Evolutionary conservation across 2,797 vertebrate species (phyloP), one percentile per base, ranked within the genome.

Genomic region (Poeciliopsis paucimaculata): DNA sequence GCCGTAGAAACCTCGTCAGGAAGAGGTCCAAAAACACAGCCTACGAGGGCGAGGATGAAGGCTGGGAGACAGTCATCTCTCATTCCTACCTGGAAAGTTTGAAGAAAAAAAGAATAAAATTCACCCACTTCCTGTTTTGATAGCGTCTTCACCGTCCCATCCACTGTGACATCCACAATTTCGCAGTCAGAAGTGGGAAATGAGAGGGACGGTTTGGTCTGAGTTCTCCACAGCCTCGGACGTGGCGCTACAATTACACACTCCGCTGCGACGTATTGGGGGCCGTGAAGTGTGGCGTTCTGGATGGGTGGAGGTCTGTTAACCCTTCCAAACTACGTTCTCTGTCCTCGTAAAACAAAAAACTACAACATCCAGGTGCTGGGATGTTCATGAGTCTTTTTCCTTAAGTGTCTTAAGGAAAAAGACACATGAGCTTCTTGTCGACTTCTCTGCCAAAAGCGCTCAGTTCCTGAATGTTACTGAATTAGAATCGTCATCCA

Each of bases 151-250:
- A 20, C 72, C 49, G 36, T 72, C 43, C 77, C 47, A 23, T 3
- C 49, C 0, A 18, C 2, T 16, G 86, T 76, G 31, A 85, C 90
- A 94, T 96, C 90, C 92, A 90, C 94, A 97, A 96, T 96, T 97
- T 97, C 95, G 97, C 90, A 83, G 95, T 93, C 93, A 95, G 94
- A 91, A 95, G 88, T 91, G 93, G 93, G 97, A 75, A 96, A 96
- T 97, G 97, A 98, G 96, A 97, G 87, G 93, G 96, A 95, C 96
- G 97, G 97, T 98, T 98, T 97, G 96, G 96, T 95, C 94, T 95
- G 95, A 96, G 97, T 97, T 96, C 95, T 96, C 95, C 95, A 90
- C 95, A 95, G 95, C 91, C 87, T 93, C 93, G 93, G 96, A 96
- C 95, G 96, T 95, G 95, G 96, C 96, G 96, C 96, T 96, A 95